Base-by-base conservation (phyloP, 2,113 vertebrate genomes). In the Hystrix cristata region DNA sequence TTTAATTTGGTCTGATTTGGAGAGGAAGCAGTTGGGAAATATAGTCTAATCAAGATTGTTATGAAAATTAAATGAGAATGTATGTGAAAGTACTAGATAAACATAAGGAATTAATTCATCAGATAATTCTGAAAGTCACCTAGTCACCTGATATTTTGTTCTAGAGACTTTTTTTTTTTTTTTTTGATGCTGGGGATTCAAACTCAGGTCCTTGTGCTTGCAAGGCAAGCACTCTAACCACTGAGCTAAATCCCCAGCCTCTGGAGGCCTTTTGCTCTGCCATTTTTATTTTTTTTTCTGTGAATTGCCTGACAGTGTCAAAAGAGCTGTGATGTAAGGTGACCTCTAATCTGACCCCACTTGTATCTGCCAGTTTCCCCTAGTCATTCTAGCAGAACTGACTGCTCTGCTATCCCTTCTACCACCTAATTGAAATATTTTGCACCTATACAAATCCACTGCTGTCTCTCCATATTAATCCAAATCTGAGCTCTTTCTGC, bases 1-100 rank as follows among this genome's bases (percentile, higher is more conserved):
- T 13, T 86, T 81, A 84, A 48, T 95, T 92, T 87, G 27, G 62
- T 92, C 51, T 95, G 85, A 31, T 95, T 65, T 85, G 57, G 84
- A 96, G 85, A 97, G 29, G 64, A 92, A 88, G 34, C 57, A 71
- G 12, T 83, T 87, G 18, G 57, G 67, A 90, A 86, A 74, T 92
- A 25, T 8, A 53, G 86, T 74, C 53, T 14, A 83, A 5, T 95
- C 14, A 83, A 13, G 13, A 31, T 93, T 92, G n/a, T 78, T 95
- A 16, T 51, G n/a, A 91, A 92, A 84, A 65, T 92, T 84, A 92
- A 82, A 55, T 92, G 69, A 95, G 84, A 31, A 59, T 80, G 21
- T 18, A 71, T 90, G 16, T 71, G 34, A 62, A 60, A 62, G 27
- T 60, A 25, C 38, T 48, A 1, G 65, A 13, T 74, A 74, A 82